These are phyloP conservation scores for Cheirogaleus major DNA, from an alignment of 2,797 vertebrate species.

Conservation along the genomic window DNA sequence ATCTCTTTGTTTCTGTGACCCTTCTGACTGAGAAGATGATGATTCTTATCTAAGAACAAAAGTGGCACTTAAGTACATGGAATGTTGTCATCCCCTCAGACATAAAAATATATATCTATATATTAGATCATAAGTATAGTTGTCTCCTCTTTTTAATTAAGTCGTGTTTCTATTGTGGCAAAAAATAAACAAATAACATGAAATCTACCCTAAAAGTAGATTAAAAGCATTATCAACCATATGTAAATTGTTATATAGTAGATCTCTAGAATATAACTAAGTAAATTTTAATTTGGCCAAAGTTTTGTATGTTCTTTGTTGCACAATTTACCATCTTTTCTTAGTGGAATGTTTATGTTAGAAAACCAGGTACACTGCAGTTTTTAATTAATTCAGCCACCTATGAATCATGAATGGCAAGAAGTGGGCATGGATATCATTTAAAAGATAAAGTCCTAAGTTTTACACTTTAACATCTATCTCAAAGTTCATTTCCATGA, in stretches of 20 bases:
- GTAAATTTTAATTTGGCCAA: conserved; percentile 27
- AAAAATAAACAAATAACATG: not conserved
- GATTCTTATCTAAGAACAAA: not conserved
- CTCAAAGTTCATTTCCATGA: conserved; percentile 74
- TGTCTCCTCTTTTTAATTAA: not conserved
- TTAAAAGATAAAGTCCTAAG: conserved; percentile 79
- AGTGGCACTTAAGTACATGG: not conserved
- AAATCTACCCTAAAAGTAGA: not conserved
- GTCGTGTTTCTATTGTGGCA: not conserved
- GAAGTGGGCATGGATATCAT: conserved; percentile 75
- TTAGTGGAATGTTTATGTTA: conserved; percentile 77
- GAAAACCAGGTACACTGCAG: conserved; percentile 77
- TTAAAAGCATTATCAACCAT: not conserved
- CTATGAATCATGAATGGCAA: conserved; percentile 80
- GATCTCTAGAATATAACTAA: not conserved
- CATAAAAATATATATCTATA: not conserved
- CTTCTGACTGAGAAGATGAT: not conserved
- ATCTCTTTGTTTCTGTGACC: not conserved
- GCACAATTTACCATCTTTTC: conserved; percentile 76
- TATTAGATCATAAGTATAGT: not conserved
- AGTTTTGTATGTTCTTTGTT: conserved; percentile 79
- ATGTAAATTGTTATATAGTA: not conserved
- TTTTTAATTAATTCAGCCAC: conserved; percentile 84
- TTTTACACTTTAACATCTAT: conserved; percentile 76
- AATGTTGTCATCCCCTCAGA: not conserved